phyloP scores from a whole-genome alignment of 1,140 invertebrate species.

The Delia radicum region DNA sequence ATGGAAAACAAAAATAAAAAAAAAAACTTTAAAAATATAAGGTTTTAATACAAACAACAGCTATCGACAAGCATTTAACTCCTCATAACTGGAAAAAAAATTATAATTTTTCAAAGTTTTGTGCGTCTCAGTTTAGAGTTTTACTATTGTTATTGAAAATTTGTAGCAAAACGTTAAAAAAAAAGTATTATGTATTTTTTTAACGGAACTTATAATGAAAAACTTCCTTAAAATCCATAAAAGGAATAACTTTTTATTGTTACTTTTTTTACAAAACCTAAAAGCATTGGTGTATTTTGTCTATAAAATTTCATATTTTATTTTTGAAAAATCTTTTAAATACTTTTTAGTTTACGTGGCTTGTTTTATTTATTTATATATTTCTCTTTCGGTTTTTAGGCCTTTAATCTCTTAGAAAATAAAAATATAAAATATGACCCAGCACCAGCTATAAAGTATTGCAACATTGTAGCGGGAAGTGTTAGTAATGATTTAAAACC shows the following conservation, averaged over 20 bases:
- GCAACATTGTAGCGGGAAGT: neutral
- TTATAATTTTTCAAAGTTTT: neutral
- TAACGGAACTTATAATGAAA: neutral
- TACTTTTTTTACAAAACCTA: too few species aligned
- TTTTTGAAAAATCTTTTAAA: neutral
- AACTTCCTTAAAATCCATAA: neutral
- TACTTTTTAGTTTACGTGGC: neutral
- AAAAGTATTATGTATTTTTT: neutral
- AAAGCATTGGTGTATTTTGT: neutral
- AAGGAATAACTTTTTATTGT: neutral
- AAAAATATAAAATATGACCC: neutral
- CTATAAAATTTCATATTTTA: neutral
- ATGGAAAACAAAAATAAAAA: neutral
- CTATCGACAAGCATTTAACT: constrained; percentile 4
- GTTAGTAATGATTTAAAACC: neutral
- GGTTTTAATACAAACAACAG: neutral
- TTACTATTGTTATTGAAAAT: neutral
- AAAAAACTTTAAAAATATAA: neutral
- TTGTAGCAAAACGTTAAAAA: neutral
- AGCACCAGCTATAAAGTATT: neutral
- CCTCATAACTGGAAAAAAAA: neutral
- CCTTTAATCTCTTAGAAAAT: neutral
- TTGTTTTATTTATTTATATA: too few species aligned
- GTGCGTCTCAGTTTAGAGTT: too few species aligned
- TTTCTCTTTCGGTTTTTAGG: neutral